Evolutionary conservation across 2,113 vertebrate species (phyloP).

Genomic region (Vidua chalybeata): DNA sequence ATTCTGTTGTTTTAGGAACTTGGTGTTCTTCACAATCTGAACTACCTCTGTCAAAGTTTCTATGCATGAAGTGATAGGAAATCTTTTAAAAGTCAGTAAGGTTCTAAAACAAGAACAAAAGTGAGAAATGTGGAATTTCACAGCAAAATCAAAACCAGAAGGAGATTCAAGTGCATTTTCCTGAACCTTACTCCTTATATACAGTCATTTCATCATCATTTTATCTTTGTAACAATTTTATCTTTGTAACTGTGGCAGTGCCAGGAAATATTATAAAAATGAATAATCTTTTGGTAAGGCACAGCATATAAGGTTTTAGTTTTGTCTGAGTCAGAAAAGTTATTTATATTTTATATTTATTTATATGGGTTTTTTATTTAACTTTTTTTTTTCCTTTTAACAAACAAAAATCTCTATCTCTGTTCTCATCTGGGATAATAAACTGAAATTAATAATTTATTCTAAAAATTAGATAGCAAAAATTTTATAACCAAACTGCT

Average conservation of each 20-base stretch:
- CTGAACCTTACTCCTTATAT: neutral
- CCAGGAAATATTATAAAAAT: neutral
- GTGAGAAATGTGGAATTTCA: neutral
- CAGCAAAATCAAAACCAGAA: neutral
- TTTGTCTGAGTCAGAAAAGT: neutral
- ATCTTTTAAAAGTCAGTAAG: neutral
- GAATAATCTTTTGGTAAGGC: neutral
- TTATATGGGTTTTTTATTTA: neutral
- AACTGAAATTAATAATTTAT: conserved; percentile 30
- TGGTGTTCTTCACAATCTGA: neutral
- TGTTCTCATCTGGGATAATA: neutral
- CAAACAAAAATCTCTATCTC: neutral
- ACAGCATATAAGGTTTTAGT: neutral
- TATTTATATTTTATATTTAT: neutral
- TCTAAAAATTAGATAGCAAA: neutral
- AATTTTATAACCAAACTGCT: neutral
- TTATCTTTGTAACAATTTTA: neutral
- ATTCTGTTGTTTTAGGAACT: conserved; percentile 22
- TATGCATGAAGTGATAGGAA: neutral
- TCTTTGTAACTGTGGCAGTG: neutral
- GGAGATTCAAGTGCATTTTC: neutral
- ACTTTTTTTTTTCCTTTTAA: neutral
- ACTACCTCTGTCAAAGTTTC: neutral
- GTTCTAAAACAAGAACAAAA: neutral
- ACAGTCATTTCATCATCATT: neutral